A percentile compares a stretch with the other conserved stretches of the same genome.
Conservation (phyloP, 2,113 vertebrate genomes). For the Hiodon tergisus region DNA sequence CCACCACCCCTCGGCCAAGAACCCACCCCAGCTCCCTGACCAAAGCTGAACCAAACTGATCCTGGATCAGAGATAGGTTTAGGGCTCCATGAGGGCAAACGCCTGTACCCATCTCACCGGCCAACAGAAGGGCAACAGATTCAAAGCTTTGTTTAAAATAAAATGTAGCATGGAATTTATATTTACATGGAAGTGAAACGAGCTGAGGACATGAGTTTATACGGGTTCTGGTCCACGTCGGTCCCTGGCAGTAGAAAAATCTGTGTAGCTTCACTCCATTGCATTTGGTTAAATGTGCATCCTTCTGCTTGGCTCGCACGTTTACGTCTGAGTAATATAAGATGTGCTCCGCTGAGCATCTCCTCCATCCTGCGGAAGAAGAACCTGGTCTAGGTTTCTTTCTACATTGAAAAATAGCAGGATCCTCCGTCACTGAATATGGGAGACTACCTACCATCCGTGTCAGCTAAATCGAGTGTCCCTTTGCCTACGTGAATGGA, state of each 20-base stretch:
- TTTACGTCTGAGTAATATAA: too few relatives aligned
- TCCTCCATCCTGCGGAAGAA: too few relatives aligned
- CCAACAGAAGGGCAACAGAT: conserved; percentile 15
- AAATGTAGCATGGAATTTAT: conserved; percentile 9
- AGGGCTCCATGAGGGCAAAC: conserved; percentile 16
- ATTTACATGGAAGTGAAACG: conserved; percentile 40
- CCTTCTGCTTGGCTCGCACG: conserved; percentile 22
- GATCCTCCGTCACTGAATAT: too few relatives aligned
- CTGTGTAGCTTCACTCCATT: conserved; percentile 5
- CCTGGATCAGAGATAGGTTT: background rate
- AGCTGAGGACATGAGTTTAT: conserved; percentile 25
- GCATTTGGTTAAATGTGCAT: conserved; percentile 22
- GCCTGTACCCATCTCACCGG: conserved; percentile 20
- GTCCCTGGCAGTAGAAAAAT: background rate
- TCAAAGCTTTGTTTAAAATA: conserved; percentile 37
- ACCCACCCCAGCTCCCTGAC: background rate
- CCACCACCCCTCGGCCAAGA: background rate
- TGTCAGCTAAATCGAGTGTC: too few relatives aligned
- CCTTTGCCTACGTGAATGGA: too few relatives aligned
- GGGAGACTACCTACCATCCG: too few relatives aligned
- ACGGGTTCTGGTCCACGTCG: conserved; percentile 4
- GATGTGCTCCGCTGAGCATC: too few relatives aligned
- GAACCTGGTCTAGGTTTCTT: too few relatives aligned
- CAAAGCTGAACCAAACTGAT: background rate
- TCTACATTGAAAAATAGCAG: too few relatives aligned